Evolutionary conservation across 1,140 invertebrate genomes (phyloP), one percentile per base, ranked within the genome.

Genomic region (Drosophila persimilis): DNA sequence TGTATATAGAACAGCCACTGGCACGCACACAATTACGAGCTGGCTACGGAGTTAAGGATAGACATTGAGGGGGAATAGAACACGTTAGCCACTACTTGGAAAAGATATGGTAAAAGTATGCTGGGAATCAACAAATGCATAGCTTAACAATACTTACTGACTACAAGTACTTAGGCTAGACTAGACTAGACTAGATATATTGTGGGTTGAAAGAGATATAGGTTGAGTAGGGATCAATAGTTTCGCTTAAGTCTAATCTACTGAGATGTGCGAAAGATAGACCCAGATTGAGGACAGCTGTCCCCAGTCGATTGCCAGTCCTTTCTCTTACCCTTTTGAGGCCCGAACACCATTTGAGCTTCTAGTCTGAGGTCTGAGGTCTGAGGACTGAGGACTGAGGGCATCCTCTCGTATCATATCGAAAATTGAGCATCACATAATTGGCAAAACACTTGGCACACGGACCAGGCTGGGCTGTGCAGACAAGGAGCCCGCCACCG

Each of bases 381-480:
- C 56, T 11, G 13, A 9, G 7, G 13, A 45, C 62, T 51, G 43
- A 43, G 31, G 8, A 9, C 3, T 31, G 7, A 8, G 31, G 31
- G 7, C 31, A 31, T 31, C 47, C 45, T 51, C 43, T 61, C 29
- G 70, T 74, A 71, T 73, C 63, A 80, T 86, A 85, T 85, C 77
- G 73, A 88, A 71, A 85, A 77, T 74, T 67, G 81, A 85, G 77
- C 77, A 73, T 81, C 78, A 80, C 71, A 85, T 85, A 88, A 86
- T 86, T 74, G 83, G 78, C 77, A 70, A 88, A 74, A 78, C 73
- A 81, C 73, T 80, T 80, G 66, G 58, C 76, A 65, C 60, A 61
- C 61, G 70, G 24, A 26, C 24, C 24, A 5, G 39, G 29, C 13
- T 46, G 54, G 15, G 39, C 13, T 43, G 54, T n/a, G 29, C 6